Percentiles rank a stretch among this genome's conserved stretches.
Conservation (phyloP, 2,888 invertebrate species). For the Steinernema carpocapsae region DNA sequence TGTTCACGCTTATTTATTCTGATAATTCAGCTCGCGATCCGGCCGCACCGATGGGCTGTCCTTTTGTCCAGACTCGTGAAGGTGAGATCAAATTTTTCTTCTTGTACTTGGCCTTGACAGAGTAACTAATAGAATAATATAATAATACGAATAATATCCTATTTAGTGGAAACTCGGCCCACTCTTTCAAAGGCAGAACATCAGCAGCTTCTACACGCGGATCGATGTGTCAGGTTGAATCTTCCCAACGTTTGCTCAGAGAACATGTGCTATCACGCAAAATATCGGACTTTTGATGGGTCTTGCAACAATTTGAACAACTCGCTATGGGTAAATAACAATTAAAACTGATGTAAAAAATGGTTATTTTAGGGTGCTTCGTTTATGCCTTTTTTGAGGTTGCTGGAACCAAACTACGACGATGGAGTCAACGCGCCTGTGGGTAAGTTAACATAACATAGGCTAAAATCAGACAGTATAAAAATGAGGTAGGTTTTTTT, state of each 20-base stretch:
- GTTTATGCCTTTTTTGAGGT: constrained; percentile 75
- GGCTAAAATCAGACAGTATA: neutral
- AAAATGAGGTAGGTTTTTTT: too few species aligned
- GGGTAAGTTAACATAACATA: constrained; percentile 50
- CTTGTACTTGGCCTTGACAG: too few species aligned
- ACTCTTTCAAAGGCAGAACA: constrained; percentile 37
- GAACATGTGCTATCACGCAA: constrained; percentile 63
- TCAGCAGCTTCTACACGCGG: constrained; percentile 39
- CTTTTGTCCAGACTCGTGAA: constrained; percentile 40
- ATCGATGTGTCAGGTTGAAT: constrained; percentile 46
- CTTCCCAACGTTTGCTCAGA: constrained; percentile 54
- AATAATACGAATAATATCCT: too few species aligned
- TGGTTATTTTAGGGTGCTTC: constrained; percentile 89
- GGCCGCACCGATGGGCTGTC: constrained; percentile 28
- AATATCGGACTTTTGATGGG: constrained; percentile 87
- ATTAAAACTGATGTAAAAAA: constrained; percentile 12
- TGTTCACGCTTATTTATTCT: neutral
- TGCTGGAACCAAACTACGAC: constrained; percentile 63
- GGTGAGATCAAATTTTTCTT: neutral
- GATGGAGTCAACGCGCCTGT: constrained; percentile 62
- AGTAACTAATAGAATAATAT: too few species aligned
- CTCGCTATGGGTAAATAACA: constrained; percentile 41
- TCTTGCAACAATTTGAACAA: constrained; percentile 85
- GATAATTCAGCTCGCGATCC: neutral
- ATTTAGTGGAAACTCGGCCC: neutral